phyloP scores from a whole-genome alignment of 2,113 vertebrate genomes.

The Lamprologus tigripictilis region DNA sequence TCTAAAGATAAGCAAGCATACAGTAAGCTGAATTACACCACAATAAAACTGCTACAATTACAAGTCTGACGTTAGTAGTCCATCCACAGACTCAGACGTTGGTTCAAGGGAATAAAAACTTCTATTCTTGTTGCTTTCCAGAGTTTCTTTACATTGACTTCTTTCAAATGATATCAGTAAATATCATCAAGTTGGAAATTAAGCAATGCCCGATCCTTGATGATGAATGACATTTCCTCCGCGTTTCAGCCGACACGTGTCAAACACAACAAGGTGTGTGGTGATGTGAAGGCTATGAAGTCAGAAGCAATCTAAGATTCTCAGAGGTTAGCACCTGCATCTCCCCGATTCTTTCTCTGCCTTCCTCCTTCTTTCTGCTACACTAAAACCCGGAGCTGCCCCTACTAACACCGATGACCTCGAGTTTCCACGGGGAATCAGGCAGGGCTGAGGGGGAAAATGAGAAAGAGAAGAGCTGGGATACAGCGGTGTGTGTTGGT shows the following conservation, averaged over 20 bases:
- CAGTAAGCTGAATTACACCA: background rate
- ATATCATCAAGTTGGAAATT: background rate
- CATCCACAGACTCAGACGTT: background rate
- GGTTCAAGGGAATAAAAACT: background rate
- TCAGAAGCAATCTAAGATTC: constrained; percentile 32
- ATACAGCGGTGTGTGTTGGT: background rate
- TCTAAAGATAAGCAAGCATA: background rate
- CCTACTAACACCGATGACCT: constrained; percentile 43
- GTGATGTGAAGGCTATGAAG: constrained; percentile 6
- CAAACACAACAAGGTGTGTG: background rate
- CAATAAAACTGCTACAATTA: background rate
- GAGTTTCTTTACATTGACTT: background rate
- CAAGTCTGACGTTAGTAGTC: background rate
- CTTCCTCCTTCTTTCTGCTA: background rate
- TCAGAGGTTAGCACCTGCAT: constrained; percentile 32
- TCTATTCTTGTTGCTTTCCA: background rate
- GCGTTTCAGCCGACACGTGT: background rate
- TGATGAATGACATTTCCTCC: background rate
- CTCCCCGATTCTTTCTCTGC: background rate
- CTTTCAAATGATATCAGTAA: background rate
- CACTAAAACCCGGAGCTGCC: constrained; percentile 16
- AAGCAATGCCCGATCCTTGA: background rate
- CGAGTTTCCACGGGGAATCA: constrained; percentile 38
- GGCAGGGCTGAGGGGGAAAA: constrained; percentile 22
- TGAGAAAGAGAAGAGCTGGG: constrained; percentile 22